These are phyloP conservation scores for Lepus oiostolus DNA, from an alignment of 2,797 vertebrate genomes.

Conservation along the genomic window DNA sequence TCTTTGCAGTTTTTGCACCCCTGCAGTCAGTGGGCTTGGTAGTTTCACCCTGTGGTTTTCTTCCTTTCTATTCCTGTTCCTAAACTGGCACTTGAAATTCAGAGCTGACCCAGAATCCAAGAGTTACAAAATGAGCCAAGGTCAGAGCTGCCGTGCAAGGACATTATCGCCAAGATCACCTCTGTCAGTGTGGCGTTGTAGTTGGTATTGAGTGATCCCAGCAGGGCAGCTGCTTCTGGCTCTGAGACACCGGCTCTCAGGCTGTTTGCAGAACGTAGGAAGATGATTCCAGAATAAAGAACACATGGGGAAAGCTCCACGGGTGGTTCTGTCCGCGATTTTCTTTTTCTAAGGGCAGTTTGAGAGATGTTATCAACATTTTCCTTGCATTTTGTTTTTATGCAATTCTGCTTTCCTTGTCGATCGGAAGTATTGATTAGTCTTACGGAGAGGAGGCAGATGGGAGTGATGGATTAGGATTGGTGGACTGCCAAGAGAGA, in stretches of 20 bases:
- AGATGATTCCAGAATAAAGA: neutral
- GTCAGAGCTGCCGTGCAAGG: neutral
- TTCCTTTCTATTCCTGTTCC: conserved; percentile 16
- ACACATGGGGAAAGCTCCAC: neutral
- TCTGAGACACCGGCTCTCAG: neutral
- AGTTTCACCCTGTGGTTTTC: neutral
- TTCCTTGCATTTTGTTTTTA: conserved; percentile 30
- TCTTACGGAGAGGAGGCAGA: neutral
- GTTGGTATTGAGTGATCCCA: neutral
- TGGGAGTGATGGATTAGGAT: neutral
- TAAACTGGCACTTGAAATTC: neutral
- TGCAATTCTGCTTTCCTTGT: neutral
- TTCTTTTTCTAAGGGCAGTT: neutral
- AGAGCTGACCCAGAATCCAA: neutral
- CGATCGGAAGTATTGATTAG: neutral
- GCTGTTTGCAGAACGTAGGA: neutral
- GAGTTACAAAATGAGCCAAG: neutral
- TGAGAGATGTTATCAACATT: neutral
- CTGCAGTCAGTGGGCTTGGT: neutral
- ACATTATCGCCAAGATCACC: neutral
- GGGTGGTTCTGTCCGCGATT: neutral
- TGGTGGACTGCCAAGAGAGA: neutral
- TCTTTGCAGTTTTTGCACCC: neutral
- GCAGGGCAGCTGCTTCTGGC: neutral
- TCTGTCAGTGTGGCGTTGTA: neutral